Percentiles rank a stretch among this genome's conserved stretches.
Conservation (phyloP, 2,888 invertebrate genomes). For the Anthophora plumipes region DNA sequence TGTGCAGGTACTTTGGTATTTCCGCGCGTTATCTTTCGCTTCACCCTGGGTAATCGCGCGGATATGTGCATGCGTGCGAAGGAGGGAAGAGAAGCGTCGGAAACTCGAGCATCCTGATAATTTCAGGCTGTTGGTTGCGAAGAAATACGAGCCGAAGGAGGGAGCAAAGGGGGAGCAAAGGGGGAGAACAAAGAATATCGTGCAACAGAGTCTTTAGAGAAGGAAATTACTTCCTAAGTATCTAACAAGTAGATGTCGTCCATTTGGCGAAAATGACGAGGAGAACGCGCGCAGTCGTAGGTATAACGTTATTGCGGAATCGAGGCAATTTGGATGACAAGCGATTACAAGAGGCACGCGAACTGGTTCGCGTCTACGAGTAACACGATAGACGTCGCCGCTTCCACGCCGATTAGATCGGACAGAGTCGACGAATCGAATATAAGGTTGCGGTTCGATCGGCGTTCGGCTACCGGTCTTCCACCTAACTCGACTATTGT, state of each 20-base stretch:
- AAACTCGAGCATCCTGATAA: constrained; percentile 2
- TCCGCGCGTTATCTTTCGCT: too few species aligned
- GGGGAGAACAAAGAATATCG: constrained; percentile 16
- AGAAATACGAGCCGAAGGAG: background rate
- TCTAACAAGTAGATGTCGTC: constrained; percentile 24
- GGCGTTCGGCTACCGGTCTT: constrained; percentile 26
- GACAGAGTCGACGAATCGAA: constrained; percentile 27
- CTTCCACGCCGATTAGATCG: constrained; percentile 25
- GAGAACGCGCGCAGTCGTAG: constrained; percentile 20
- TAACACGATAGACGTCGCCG: constrained; percentile 5
- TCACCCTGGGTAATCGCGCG: too few species aligned
- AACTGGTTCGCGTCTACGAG: constrained; percentile 9
- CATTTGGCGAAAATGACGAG: constrained; percentile 33
- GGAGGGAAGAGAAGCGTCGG: background rate
- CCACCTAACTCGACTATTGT: constrained; percentile 20
- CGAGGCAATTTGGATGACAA: constrained; percentile 67
- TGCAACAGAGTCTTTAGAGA: background rate
- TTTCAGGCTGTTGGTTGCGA: background rate
- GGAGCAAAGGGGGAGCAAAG: too few species aligned
- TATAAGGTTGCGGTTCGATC: constrained; percentile 50
- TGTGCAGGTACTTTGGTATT: too few species aligned
- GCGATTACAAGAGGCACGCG: constrained; percentile 65
- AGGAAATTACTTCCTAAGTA: constrained; percentile 36
- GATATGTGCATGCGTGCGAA: background rate
- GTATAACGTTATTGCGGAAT: constrained; percentile 43